Conservation (phyloP, 1,140 invertebrate genomes). For the Drosophila pachea region DNA sequence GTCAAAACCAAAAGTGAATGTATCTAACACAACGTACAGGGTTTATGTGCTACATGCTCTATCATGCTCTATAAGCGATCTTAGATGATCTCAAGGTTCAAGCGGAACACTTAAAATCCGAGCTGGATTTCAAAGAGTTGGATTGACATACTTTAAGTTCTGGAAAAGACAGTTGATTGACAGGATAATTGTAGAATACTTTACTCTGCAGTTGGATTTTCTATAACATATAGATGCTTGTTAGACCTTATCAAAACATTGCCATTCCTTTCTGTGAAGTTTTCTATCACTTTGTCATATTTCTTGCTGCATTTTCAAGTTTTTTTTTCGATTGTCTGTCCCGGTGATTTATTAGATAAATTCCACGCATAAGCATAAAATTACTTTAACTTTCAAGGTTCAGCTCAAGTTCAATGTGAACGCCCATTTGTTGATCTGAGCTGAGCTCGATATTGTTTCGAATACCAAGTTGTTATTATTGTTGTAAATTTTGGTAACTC, state of each 20-base stretch:
- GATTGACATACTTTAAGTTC: too few relatives aligned
- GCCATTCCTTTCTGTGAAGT: too few relatives aligned
- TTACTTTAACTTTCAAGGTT: constrained; percentile 58
- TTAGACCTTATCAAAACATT: too few relatives aligned
- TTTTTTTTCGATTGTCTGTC: background rate
- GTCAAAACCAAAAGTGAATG: constrained; percentile 37
- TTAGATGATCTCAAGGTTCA: background rate
- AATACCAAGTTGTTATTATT: constrained; percentile 1
- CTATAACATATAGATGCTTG: too few relatives aligned
- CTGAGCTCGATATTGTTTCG: constrained; percentile 11
- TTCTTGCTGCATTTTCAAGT: background rate
- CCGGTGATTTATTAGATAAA: constrained; percentile 39
- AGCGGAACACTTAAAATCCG: too few relatives aligned
- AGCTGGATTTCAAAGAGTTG: too few relatives aligned
- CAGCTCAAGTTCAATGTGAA: constrained; percentile 40
- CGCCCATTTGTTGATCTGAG: constrained; percentile 39
- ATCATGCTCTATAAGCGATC: background rate
- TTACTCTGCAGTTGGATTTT: too few relatives aligned
- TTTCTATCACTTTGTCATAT: too few relatives aligned
- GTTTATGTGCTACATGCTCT: constrained; percentile 6
- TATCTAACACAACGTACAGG: background rate
- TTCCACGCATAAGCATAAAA: constrained; percentile 26
- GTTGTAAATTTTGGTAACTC: constrained; percentile 3
- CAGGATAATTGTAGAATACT: too few relatives aligned
- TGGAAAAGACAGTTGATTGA: too few relatives aligned